Evolutionary conservation across 2,888 invertebrate species (phyloP).

Genomic region (Drosophila lacicola): DNA sequence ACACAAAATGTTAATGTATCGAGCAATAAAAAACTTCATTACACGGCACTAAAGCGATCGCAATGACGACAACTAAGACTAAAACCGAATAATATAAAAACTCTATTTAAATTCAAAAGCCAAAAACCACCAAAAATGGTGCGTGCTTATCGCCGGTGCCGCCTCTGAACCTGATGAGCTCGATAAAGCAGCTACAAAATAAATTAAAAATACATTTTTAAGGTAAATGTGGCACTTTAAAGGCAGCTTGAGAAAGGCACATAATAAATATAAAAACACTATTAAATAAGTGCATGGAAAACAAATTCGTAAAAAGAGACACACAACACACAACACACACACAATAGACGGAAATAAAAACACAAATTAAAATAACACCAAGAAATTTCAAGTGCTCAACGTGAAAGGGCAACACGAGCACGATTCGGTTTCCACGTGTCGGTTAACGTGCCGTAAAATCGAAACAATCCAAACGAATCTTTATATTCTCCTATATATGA

Average conservation of each 20-base stretch:
- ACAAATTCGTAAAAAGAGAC: constrained; percentile 47
- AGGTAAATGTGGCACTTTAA: constrained; percentile 78
- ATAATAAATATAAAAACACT: constrained; percentile 79
- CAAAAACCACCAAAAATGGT: constrained; percentile 64
- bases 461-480: constrained; percentile 14
- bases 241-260: constrained; percentile 70
- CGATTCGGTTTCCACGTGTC: no score
- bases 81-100: constrained; percentile 58
- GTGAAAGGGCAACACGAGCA: constrained; percentile 53
- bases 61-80: constrained; percentile 61
- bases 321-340: constrained; percentile 25
- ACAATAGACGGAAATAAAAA: constrained; percentile 47
- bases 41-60: constrained; percentile 67
- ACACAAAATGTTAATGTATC: constrained; percentile 54
- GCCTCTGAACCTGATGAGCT: constrained; percentile 63
- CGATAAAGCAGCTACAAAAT: constrained; percentile 76
- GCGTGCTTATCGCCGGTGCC: constrained; percentile 73
- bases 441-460: background rate
- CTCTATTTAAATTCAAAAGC: constrained; percentile 75
- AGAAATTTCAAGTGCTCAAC: constrained; percentile 51
- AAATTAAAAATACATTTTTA: constrained; percentile 82
- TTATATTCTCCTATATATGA: background rate
- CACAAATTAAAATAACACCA: constrained; percentile 70
- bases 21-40: constrained; percentile 73
- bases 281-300: constrained; percentile 79